A percentile compares a stretch with the other conserved stretches of the same genome.
These are phyloP conservation scores for Dryococelus australis DNA, from an alignment of 2,888 invertebrate genomes.

Conservation along the genomic window DNA sequence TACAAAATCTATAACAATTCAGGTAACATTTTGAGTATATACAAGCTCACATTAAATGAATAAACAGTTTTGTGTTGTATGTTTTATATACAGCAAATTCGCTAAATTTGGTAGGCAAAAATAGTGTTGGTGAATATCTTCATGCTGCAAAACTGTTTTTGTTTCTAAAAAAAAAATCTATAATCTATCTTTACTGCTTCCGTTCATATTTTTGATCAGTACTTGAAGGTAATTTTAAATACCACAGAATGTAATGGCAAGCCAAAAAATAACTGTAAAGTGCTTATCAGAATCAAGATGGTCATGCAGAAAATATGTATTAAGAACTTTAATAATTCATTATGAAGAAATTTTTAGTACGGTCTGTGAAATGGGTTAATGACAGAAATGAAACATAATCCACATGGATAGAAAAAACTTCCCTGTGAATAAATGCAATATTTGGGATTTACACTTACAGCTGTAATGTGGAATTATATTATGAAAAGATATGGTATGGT, in stretches of 20 bases:
- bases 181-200: neutral
- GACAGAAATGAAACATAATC: neutral
- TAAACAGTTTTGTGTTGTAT: conserved; percentile 17
- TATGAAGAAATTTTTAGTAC: neutral
- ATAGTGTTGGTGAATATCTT: neutral
- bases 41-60: conserved; percentile 23
- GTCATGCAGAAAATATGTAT: no score
- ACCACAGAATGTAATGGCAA: neutral
- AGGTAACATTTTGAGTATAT: neutral
- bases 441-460: neutral
- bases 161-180: neutral
- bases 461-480: neutral
- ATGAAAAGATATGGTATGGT: neutral
- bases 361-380: neutral
- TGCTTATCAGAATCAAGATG: no score
- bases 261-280: neutral
- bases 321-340: neutral
- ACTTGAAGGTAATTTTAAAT: neutral
- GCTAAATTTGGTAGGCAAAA: neutral
- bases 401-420: neutral
- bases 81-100: neutral
- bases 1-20: neutral
- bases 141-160: conserved; percentile 21
- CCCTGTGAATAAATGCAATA: neutral
- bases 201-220: neutral